Evolutionary conservation across 1,140 invertebrate species (phyloP).

Genomic region (Cherax quadricarinatus): DNA sequence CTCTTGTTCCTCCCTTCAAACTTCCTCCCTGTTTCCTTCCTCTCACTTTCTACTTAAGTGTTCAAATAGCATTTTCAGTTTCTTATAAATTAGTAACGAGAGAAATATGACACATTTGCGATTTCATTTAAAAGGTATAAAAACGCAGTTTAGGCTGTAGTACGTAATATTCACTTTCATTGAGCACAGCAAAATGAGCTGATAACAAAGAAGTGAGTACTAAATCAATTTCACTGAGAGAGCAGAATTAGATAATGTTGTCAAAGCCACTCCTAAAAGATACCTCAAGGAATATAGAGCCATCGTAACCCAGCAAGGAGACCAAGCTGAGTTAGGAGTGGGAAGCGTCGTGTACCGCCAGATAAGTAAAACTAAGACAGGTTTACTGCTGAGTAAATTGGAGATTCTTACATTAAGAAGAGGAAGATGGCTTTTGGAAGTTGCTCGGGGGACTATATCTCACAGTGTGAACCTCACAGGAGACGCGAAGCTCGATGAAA

Average conservation of each 20-base stretch:
- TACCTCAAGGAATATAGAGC: background rate
- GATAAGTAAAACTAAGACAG: background rate
- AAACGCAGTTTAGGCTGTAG: too few species aligned
- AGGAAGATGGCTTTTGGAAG: background rate
- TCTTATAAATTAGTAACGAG: too few species aligned
- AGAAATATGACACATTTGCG: background rate
- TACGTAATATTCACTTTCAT: background rate
- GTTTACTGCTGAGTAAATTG: background rate
- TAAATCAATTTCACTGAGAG: background rate
- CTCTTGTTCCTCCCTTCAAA: background rate
- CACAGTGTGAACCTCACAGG: background rate
- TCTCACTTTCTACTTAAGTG: background rate
- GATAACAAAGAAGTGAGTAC: background rate
- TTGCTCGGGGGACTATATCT: background rate
- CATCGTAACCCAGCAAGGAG: background rate
- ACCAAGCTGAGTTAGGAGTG: background rate
- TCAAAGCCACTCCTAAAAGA: background rate
- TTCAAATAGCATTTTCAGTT: too few species aligned
- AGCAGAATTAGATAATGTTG: background rate
- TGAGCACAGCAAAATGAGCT: background rate
- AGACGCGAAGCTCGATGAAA: background rate
- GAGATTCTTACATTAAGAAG: background rate
- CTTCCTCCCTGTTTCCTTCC: background rate
- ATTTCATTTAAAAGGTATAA: background rate
- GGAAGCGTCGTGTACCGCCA: background rate